A percentile compares a stretch with the other conserved stretches of the same genome.
These are phyloP conservation scores for Sycobia sp. DNA, from an alignment of 1,140 invertebrate genomes.

Conservation along the genomic window DNA sequence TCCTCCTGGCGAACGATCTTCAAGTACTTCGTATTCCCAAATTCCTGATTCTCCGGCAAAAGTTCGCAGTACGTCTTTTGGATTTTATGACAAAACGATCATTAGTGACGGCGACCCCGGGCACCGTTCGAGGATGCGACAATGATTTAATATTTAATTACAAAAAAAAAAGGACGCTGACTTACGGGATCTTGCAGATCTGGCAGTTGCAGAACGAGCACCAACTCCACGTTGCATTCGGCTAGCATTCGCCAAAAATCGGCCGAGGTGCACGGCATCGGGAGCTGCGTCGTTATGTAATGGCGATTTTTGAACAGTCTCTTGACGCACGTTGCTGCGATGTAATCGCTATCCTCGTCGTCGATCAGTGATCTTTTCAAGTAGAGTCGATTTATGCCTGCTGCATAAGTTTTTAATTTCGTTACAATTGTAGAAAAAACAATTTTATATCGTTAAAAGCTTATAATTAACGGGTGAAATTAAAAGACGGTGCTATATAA, in stretches of 20 bases:
- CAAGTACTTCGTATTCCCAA: slow-evolving; percentile 14
- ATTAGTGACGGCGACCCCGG: no score
- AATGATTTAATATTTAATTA: no score
- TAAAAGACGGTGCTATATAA: no score
- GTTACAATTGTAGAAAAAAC: background rate
- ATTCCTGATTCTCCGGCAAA: slow-evolving; percentile 16
- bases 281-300: slow-evolving; percentile 87
- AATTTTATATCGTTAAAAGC: no score
- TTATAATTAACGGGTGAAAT: no score
- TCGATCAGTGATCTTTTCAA: slow-evolving; percentile 41
- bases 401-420: slow-evolving; percentile 3
- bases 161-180: no score
- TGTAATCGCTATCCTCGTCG: slow-evolving; percentile 49
- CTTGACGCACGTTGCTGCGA: slow-evolving; percentile 42
- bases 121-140: no score
- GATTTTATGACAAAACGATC: no score
- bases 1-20: slow-evolving; percentile 9
- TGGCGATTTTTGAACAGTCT: slow-evolving; percentile 66
- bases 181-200: slow-evolving; percentile 41
- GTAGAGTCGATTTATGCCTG: slow-evolving; percentile 35
- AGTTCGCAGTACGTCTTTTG: slow-evolving; percentile 25
- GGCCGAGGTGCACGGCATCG: slow-evolving; percentile 82
- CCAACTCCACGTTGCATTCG: slow-evolving; percentile 68
- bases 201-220: slow-evolving; percentile 65
- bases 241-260: slow-evolving; percentile 93